A percentile compares a stretch with the other conserved stretches of the same genome.
Evolutionary conservation across 2,888 invertebrate species (phyloP).

Genomic region (Eupithecia abbreviata): DNA sequence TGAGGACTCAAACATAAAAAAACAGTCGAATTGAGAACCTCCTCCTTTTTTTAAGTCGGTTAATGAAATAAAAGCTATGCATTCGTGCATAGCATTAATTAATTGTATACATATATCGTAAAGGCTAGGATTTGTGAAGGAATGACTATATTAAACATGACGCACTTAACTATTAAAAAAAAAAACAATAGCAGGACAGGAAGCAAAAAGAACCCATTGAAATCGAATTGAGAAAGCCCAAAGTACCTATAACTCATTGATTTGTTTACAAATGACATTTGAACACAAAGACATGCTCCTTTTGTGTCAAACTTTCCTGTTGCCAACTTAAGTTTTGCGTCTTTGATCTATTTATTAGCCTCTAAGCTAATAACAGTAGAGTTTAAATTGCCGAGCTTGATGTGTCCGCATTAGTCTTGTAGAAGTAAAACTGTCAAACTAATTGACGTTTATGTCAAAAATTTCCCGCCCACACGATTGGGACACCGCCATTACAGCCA

Average conservation of each 20-base stretch:
- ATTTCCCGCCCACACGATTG: constrained; percentile 42
- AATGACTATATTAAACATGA: no score
- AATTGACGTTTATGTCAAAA: constrained; percentile 48
- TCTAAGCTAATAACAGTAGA: constrained; percentile 6
- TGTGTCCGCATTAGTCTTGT: constrained; percentile 11
- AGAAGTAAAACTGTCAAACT: constrained; percentile 42
- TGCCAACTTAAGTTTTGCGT: constrained; percentile 20
- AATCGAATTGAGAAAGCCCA: constrained; percentile 33
- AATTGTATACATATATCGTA: no score
- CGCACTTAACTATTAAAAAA: not conserved
- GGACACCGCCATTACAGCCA: constrained; percentile 12
- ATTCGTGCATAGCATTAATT: no score
- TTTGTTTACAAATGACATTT: constrained; percentile 52
- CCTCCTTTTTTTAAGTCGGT: no score
- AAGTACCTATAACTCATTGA: constrained; percentile 61
- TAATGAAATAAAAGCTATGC: no score
- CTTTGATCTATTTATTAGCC: not conserved
- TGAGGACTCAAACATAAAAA: no score
- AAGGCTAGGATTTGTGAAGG: no score
- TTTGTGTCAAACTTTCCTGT: constrained; percentile 44
- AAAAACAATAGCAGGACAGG: constrained; percentile 22
- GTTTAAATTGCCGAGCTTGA: constrained; percentile 17
- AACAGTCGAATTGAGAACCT: no score
- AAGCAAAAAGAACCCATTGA: constrained; percentile 36
- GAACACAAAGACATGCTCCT: constrained; percentile 44